Base-by-base conservation (phyloP, 1,140 invertebrate species). In the Conopomorpha cramerella region DNA sequence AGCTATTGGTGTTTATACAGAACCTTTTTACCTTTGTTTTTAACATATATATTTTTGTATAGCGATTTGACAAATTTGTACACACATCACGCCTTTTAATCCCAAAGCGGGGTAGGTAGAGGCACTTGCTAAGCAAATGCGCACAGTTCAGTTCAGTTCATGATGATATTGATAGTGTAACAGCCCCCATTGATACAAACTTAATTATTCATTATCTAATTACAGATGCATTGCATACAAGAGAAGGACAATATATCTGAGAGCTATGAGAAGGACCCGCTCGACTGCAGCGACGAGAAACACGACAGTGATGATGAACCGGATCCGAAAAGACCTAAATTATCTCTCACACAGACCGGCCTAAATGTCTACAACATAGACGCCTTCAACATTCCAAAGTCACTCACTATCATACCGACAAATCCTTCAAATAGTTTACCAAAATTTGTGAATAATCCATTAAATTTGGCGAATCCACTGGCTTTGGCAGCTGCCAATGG, bases 211-310 rank as follows among this genome's bases (percentile, higher is more conserved):
- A 32, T 14, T 17, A 25, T 32, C 19, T 14, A 14, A 25, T 65
- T 62, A 13, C 63, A 74, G 70, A 74, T 74, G 70, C 71, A 71
- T 37, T 74, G 70, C 34, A 30, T 74, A 7, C 70, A 74, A 61
- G 66, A 74, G 30, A 36, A 42, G 0, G 58, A 64, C 27, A 49
- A 60, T 3, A 67, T 70, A 36, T 38, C 48, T 4, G 45, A 34
- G 0, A 73, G 70, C 19, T 67, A 65, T 3, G 66, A 74, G 7
- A 57, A 63, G 17, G 70, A 74, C 16, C 70, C 70, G 0, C 38
- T 74, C 0, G 39, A 41, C 8, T 40, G 37, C 0, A 32, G 15
- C 18, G 42, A 39, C 4, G 53, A 52, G 19, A 53, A 63, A 3
- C 62, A 68, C 4, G 63, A 63, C 0, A 67, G 64, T 16, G 70